phyloP scores from a whole-genome alignment of 2,113 vertebrate genomes.

The Hypocryptadius cinnamomeus region DNA sequence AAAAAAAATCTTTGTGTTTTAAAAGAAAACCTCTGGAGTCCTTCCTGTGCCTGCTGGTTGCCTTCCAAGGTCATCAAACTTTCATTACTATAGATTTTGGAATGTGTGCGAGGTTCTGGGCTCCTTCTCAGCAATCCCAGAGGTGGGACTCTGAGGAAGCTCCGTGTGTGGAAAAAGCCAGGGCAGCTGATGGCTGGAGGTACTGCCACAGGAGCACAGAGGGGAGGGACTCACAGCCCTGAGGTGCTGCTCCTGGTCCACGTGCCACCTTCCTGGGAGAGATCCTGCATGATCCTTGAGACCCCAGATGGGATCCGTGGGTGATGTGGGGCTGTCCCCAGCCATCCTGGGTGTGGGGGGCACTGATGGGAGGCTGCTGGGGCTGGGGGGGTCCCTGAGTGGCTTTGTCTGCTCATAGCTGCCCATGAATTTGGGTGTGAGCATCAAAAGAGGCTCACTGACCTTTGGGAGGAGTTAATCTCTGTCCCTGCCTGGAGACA shows the following conservation, averaged over 20 bases:
- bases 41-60: neutral
- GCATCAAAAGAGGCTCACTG: accelerated
- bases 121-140: neutral
- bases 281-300: neutral
- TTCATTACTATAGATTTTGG: slow-evolving; percentile 43
- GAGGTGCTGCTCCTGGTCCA: neutral
- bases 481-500: neutral
- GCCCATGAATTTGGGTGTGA: neutral
- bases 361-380: neutral
- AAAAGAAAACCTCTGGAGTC: slow-evolving; percentile 17
- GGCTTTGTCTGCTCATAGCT: neutral
- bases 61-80: slow-evolving; percentile 46
- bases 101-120: neutral
- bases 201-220: neutral
- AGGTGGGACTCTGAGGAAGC: neutral
- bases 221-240: neutral
- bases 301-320: neutral
- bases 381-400: neutral
- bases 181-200: neutral
- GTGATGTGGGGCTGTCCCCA: neutral
- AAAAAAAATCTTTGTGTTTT: neutral
- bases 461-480: neutral
- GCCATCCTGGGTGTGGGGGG: accelerated
- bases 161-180: neutral
- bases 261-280: neutral